Evolutionary conservation across 1,140 invertebrate genomes (phyloP), one percentile per base, ranked within the genome.

Genomic region (Meloidogyne exigua): DNA sequence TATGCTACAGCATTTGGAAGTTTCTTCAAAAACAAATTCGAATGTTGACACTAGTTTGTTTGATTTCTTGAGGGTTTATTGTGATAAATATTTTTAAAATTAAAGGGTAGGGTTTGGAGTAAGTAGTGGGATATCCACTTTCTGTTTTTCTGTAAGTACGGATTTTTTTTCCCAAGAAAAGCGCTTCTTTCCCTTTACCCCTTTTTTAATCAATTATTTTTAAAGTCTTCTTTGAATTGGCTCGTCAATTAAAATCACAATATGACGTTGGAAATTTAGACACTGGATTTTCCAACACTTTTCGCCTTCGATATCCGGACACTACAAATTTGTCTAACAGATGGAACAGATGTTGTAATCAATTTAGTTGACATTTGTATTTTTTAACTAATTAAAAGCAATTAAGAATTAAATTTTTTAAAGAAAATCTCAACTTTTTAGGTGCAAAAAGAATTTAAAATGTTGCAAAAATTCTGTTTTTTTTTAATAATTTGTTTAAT

Each of bases 291-390:
- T 75, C 77, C 10, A 82, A 86, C 62, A 71, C 79, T 26, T 86
- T 87, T 66, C 85, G 83, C n/a, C 71, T 86, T 15, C 77, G 79
- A 15, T 80, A 84, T 57, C 74, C 77, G 28, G 77, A 80, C 67
- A 84, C 82, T 13, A 83, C 84, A 42, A 73, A 75, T 21, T 79
- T 88, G 13, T 65, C 76, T n/a, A 68, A 32, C n/a, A 65, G 76
- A 70, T 87, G 81, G 82, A 73, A 72, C 26, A 76, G 80, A 28
- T 86, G 84, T 72, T 86, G 84, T 76, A 83, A 80, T 39, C 79
- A 79, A 42, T 65, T 66, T 65, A 62, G 39, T 25, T 73, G 57
- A 72, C n/a, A 21, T 7, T n/a, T 7, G 18, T 9, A 57, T 57
- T n/a, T 57, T 39, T 7, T 10, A 9, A 9, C 3, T 9, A 7